Conservation (phyloP, 2,113 vertebrate genomes). For the Syrrhaptes paradoxus region DNA sequence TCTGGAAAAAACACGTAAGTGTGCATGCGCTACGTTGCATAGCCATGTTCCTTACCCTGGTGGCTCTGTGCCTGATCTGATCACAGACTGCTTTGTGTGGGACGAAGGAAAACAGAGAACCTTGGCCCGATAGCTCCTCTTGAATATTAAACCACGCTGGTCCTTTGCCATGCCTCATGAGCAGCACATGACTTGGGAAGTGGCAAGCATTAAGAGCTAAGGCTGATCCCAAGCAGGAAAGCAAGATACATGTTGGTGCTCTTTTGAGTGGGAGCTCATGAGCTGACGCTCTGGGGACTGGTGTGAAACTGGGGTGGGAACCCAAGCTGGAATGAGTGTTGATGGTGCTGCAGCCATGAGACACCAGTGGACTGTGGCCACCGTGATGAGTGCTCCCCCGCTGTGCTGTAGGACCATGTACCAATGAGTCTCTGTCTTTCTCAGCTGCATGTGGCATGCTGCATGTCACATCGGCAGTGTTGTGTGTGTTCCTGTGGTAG, state of each 20-base stretch:
- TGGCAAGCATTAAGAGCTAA: not conserved
- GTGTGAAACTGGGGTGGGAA: not conserved
- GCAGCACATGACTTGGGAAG: not conserved
- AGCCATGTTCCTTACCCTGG: fast-evolving
- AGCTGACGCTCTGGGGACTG: fast-evolving
- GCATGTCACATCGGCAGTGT: not conserved
- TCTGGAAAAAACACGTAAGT: not conserved
- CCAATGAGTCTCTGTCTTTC: not conserved
- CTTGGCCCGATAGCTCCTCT: constrained; percentile 6
- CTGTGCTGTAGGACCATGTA: not conserved
- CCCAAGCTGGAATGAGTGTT: not conserved
- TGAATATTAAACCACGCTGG: not conserved
- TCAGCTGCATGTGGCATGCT: fast-evolving
- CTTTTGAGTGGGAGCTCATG: not conserved
- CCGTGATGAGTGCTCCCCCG: fast-evolving
- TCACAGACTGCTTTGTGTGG: not conserved
- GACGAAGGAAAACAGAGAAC: not conserved
- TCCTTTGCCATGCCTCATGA: not conserved
- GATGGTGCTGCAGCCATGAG: not conserved
- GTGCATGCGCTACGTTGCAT: fast-evolving
- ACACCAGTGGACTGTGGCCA: not conserved
- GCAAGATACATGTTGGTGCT: not conserved
- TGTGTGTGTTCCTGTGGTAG: fast-evolving
- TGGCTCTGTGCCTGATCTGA: constrained; percentile 44
- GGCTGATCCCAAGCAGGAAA: not conserved